Evolutionary conservation across 2,797 vertebrate species (phyloP).

Genomic region (Philypnodon macrostomus): DNA sequence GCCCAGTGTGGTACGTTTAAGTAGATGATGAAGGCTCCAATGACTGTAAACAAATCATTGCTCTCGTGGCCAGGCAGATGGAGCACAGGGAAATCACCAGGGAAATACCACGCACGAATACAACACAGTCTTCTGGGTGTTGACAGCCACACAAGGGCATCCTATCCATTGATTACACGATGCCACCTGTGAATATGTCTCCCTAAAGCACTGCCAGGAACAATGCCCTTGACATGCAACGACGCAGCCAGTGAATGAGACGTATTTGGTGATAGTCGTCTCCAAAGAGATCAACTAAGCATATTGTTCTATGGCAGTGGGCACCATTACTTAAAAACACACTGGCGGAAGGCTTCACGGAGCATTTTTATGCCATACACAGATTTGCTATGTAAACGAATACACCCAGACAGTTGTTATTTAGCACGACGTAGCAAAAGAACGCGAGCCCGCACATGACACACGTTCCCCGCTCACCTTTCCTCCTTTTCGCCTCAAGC

Average conservation of each 20-base stretch:
- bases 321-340: slow-evolving; percentile 12
- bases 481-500: slow-evolving; percentile 36
- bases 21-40: slow-evolving; percentile 18
- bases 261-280: slow-evolving; percentile 16
- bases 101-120: slow-evolving; percentile 4
- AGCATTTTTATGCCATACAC: slow-evolving; percentile 32
- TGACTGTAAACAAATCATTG: slow-evolving; percentile 32
- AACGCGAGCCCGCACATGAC: slow-evolving; percentile 21
- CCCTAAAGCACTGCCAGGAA: slow-evolving; percentile 9
- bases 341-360: slow-evolving; percentile 28
- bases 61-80: slow-evolving; percentile 31
- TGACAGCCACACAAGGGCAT: slow-evolving; percentile 11
- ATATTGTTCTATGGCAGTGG: slow-evolving; percentile 1
- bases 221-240: slow-evolving; percentile 55
- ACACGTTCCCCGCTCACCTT: slow-evolving; percentile 61
- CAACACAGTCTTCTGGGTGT: neutral
- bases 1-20: slow-evolving; percentile 1
- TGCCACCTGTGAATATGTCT: slow-evolving; percentile 61
- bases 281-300: slow-evolving; percentile 2
- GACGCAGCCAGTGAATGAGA: slow-evolving; percentile 32
- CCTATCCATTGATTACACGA: slow-evolving; percentile 2
- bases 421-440: slow-evolving; percentile 1
- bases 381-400: slow-evolving; percentile 34
- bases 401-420: slow-evolving; percentile 43
- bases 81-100: slow-evolving; percentile 41